Evolutionary conservation across 2,113 vertebrate species (phyloP).

Genomic region (Phyllostomus hastatus): DNA sequence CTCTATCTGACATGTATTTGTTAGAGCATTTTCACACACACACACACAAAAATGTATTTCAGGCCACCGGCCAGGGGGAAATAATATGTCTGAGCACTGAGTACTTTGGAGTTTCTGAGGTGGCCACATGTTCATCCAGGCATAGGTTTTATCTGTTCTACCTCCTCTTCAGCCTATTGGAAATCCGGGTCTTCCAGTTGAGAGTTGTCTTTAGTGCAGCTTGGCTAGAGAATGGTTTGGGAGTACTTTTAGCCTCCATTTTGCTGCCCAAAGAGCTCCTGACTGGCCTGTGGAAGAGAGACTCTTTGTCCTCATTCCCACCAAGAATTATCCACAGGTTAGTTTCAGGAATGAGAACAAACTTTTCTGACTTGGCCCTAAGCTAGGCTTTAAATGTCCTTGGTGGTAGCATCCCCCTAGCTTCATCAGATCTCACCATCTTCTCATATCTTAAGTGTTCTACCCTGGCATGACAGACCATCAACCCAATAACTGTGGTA

Average conservation of each 20-base stretch:
- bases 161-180: background rate
- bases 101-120: background rate
- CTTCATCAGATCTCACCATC: background rate
- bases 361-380: background rate
- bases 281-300: background rate
- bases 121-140: background rate
- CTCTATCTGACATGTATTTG: background rate
- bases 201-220: background rate
- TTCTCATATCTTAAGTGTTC: background rate
- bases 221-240: background rate
- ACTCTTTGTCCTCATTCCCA: background rate
- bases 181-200: background rate
- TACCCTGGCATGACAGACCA: background rate
- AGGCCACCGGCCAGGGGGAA: background rate
- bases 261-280: background rate
- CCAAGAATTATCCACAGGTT: background rate
- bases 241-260: background rate
- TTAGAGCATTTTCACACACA: background rate
- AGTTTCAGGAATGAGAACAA: background rate
- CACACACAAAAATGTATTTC: background rate
- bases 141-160: background rate
- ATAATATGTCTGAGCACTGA: background rate
- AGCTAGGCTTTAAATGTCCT: background rate
- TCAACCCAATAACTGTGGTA: background rate
- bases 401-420: background rate